phyloP scores from a whole-genome alignment of 2,797 vertebrate genomes.

The Mormyrus proboscirostris region DNA sequence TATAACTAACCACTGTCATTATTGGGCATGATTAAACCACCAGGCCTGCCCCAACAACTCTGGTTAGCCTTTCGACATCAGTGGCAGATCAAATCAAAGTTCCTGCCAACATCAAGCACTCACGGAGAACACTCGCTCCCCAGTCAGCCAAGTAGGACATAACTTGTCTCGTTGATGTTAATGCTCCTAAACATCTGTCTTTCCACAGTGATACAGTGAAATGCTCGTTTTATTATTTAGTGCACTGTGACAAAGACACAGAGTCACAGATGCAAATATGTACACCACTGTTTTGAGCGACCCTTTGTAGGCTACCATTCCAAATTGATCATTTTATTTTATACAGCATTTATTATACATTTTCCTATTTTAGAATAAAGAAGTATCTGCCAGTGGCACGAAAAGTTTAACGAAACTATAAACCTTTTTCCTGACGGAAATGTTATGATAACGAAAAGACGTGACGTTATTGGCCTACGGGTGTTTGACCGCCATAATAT shows the following conservation, averaged over 20 bases:
- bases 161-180: slow-evolving; percentile 4
- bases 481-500: neutral
- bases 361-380: neutral
- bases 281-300: neutral
- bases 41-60: neutral
- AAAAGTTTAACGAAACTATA: neutral
- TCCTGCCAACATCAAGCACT: neutral
- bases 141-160: neutral
- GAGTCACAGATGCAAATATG: neutral
- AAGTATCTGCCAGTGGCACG: neutral
- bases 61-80: slow-evolving; percentile 6
- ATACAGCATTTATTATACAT: neutral
- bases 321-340: neutral
- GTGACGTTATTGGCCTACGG: neutral
- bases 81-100: neutral
- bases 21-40: neutral
- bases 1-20: neutral
- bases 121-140: neutral
- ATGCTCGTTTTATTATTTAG: slow-evolving; percentile 7
- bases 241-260: neutral
- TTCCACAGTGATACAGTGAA: slow-evolving; percentile 6
- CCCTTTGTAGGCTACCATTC: neutral
- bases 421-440: neutral
- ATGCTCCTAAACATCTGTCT: slow-evolving; percentile 6
- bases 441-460: neutral